Percentiles rank a stretch among this genome's conserved stretches.
These are phyloP conservation scores for Nemoura dubitans DNA, from an alignment of 2,888 invertebrate species.

Conservation along the genomic window DNA sequence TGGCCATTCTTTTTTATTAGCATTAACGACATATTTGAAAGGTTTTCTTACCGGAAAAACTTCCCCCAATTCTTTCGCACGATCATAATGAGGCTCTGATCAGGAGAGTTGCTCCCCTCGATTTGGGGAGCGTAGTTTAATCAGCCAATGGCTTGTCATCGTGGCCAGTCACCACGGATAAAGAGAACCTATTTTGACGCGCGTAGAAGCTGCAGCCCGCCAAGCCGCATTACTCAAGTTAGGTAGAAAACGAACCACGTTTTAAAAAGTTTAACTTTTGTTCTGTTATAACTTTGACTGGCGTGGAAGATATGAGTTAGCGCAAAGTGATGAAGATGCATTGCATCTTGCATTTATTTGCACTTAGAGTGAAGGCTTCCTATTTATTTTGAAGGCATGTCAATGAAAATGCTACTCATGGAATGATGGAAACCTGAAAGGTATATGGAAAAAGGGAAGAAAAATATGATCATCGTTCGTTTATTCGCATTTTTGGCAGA, in stretches of 20 bases:
- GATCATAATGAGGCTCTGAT: neutral
- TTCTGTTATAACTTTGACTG: neutral
- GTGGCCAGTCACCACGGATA: neutral
- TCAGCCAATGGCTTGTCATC: conserved; percentile 31
- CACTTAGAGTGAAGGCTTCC: neutral
- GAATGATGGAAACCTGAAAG: neutral
- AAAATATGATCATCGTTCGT: too few species aligned
- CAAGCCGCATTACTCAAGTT: neutral
- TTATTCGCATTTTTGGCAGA: too few species aligned
- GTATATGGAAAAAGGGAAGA: too few species aligned
- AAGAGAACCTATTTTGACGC: neutral
- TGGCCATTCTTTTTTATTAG: neutral
- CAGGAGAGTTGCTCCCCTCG: neutral
- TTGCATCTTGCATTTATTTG: neutral
- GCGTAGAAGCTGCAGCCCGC: neutral
- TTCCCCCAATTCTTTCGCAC: neutral
- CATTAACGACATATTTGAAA: conserved; percentile 7
- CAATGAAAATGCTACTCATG: neutral
- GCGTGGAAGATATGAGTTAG: neutral
- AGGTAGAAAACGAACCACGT: neutral
- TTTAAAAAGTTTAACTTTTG: neutral
- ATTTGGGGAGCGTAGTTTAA: neutral
- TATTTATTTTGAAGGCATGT: too few species aligned
- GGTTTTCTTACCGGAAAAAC: neutral
- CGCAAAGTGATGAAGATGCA: conserved; percentile 1